These are phyloP conservation scores for Tethya wilhelma DNA, from an alignment of 37 sponge, comb jelly and placozoan species.

Conservation along the genomic window DNA sequence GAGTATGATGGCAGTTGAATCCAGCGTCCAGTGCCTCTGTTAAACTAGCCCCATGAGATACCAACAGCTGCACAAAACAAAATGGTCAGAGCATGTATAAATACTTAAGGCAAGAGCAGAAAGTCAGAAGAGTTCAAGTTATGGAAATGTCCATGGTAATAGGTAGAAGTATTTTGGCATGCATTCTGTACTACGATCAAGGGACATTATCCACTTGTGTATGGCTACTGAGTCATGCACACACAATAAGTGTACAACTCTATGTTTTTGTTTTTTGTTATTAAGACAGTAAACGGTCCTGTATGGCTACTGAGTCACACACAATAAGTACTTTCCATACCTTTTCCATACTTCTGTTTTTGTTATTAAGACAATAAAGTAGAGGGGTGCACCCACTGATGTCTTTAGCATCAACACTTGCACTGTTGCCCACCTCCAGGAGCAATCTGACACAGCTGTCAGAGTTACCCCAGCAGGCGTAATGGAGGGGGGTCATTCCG, in stretches of 20 bases:
- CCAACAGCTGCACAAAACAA: conserved; percentile 30
- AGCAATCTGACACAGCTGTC: conserved; percentile 27
- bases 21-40: conserved; percentile 45
- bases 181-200: too few species aligned
- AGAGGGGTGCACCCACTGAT: conserved; percentile 47
- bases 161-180: too few species aligned
- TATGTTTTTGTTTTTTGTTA: neutral
- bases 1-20: too few species aligned
- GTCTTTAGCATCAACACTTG: conserved; percentile 16
- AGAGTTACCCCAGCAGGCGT: conserved; percentile 28
- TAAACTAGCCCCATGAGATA: conserved; percentile 37
- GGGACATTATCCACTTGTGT: too few species aligned
- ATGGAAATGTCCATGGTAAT: too few species aligned
- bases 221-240: neutral
- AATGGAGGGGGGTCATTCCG: conserved; percentile 49
- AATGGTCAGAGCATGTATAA: neutral
- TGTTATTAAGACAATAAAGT: conserved; percentile 49
- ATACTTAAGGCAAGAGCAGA: neutral
- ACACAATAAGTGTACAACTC: neutral
- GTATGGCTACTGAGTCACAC: too few species aligned
- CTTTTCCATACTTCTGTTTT: conserved; percentile 31
- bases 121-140: too few species aligned
- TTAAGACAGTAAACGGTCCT: neutral
- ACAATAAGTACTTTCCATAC: neutral
- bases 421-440: neutral